phyloP scores from a whole-genome alignment of 2,113 vertebrate genomes.

The Chinchilla lanigera region DNA sequence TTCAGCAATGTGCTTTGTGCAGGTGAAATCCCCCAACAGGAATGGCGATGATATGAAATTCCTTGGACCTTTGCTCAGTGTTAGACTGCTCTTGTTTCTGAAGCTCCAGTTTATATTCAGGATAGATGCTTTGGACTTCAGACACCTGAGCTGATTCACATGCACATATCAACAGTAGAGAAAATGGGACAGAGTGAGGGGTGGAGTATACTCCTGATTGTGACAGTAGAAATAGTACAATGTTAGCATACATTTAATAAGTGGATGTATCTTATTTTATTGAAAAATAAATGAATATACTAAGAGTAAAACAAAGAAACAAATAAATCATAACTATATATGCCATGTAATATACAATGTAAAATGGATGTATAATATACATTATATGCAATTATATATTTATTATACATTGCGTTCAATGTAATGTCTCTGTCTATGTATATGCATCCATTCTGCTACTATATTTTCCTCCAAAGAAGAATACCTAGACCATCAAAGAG shows the following conservation, averaged over 20 bases:
- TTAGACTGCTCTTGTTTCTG: conserved; percentile 8
- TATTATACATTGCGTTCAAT: not conserved
- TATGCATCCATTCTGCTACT: not conserved
- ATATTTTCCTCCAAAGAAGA: conserved; percentile 20
- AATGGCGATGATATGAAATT: not conserved
- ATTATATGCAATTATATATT: not conserved
- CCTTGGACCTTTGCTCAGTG: not conserved
- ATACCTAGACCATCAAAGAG: not conserved
- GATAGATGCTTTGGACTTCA: not conserved
- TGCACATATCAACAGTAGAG: not conserved
- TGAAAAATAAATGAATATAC: conserved; percentile 8
- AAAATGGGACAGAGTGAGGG: not conserved
- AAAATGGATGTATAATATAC: not conserved
- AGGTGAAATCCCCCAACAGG: not conserved
- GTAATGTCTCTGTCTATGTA: not conserved
- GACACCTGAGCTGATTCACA: not conserved
- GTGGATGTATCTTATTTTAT: not conserved
- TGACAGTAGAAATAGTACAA: not conserved
- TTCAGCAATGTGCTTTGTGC: not conserved
- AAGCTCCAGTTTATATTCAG: not conserved
- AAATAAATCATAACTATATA: not conserved
- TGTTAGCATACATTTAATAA: not conserved
- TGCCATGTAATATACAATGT: not conserved
- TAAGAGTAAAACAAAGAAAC: not conserved
- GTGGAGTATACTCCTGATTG: not conserved